Conservation (phyloP, 2,797 vertebrate species). For the Sciaenops ocellatus region DNA sequence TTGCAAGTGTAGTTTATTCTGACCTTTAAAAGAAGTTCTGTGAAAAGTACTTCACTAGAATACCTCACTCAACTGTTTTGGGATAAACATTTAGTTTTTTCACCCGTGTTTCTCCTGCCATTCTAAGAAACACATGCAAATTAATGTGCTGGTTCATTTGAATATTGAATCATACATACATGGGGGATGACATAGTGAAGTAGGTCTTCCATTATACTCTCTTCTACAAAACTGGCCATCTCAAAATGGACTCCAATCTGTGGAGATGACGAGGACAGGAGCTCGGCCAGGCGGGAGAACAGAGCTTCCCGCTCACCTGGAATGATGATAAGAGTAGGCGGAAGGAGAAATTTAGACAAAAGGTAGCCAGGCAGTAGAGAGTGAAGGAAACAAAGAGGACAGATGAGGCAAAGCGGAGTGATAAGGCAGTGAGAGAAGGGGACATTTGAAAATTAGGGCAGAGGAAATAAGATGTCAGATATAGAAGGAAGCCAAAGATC, state of each 20-base stretch:
- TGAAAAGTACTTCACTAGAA: background rate
- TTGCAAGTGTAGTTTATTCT: background rate
- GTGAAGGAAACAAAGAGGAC: background rate
- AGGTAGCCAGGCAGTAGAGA: background rate
- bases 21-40: background rate
- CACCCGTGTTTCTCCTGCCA: background rate
- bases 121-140: background rate
- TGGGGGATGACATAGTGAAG: conserved; percentile 83
- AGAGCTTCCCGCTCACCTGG: conserved; percentile 85
- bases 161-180: conserved; percentile 67
- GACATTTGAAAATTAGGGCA: background rate
- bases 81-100: background rate
- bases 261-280: conserved; percentile 80
- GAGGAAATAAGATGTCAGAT: background rate
- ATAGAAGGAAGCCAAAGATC: background rate
- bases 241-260: conserved; percentile 88
- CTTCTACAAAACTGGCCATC: conserved; percentile 91
- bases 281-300: conserved; percentile 78
- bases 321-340: background rate
- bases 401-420: background rate
- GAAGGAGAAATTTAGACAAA: background rate
- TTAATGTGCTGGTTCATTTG: background rate
- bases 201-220: conserved; percentile 86
- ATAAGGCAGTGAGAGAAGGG: background rate
- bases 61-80: background rate